phyloP scores from a whole-genome alignment of 2,113 vertebrate genomes.

The Hystrix brachyura region DNA sequence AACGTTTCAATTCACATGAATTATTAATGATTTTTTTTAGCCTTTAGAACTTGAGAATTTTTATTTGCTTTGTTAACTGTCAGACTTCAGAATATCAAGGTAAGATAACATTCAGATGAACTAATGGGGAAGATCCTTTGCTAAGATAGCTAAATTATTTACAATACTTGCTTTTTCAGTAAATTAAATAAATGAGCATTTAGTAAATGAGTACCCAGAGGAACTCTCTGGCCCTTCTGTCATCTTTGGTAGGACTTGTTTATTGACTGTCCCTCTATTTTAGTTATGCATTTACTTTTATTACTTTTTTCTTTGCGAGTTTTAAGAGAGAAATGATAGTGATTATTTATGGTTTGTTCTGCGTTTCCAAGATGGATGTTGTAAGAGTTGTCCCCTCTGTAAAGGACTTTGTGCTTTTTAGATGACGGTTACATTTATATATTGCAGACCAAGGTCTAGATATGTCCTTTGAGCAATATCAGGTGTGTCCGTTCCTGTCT shows the following conservation, averaged over 20 bases:
- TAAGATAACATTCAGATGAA: background rate
- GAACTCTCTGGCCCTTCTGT: background rate
- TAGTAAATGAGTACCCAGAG: background rate
- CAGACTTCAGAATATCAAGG: background rate
- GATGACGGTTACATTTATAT: background rate
- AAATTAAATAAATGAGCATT: slow-evolving; percentile 16
- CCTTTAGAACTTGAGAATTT: slow-evolving; percentile 6
- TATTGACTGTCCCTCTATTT: background rate
- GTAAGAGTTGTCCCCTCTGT: background rate
- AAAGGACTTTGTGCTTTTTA: background rate
- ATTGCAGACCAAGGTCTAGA: background rate
- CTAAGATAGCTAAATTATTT: slow-evolving; percentile 64
- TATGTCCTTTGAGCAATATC: background rate
- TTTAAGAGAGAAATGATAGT: background rate
- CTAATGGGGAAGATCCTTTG: slow-evolving; percentile 10
- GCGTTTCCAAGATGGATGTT: background rate
- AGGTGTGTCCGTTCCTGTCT: background rate
- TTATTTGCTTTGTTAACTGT: slow-evolving; percentile 49
- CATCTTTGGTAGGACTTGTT: background rate
- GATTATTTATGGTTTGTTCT: background rate
- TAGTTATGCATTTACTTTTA: background rate
- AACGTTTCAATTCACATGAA: background rate
- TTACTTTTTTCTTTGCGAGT: background rate
- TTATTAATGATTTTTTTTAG: slow-evolving; percentile 50
- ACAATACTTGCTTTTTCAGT: background rate